A percentile compares a stretch with the other conserved stretches of the same genome.
These are phyloP conservation scores for Agrotis puta DNA, from an alignment of 2,888 invertebrate genomes.

Conservation along the genomic window DNA sequence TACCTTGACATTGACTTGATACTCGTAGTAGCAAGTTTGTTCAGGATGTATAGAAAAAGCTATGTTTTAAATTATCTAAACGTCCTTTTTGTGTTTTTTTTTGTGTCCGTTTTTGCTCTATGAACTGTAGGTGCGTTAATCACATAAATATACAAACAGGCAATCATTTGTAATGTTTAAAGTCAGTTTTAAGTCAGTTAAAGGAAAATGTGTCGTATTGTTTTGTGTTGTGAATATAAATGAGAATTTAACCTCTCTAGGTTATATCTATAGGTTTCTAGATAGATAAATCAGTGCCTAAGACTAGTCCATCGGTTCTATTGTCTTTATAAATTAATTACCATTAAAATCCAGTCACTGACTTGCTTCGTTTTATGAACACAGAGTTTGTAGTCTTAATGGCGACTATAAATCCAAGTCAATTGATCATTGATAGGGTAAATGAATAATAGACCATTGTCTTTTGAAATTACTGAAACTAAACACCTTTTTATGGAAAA, in stretches of 20 bases:
- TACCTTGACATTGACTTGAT: conserved; percentile 14
- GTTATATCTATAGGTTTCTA: not conserved
- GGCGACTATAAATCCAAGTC: conserved; percentile 14
- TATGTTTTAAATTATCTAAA: no score
- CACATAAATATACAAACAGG: no score
- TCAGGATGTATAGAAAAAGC: no score
- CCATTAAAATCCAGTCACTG: not conserved
- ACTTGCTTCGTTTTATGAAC: conserved; percentile 6
- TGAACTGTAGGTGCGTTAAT: no score
- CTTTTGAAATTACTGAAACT: not conserved
- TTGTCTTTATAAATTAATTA: conserved; percentile 10
- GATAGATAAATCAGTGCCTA: not conserved
- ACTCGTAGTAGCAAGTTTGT: no score
- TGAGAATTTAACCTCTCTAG: not conserved
- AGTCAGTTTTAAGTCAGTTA: not conserved
- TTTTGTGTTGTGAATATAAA: not conserved
- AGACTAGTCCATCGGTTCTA: not conserved
- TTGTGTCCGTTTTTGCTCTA: no score
- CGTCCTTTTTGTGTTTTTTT: no score
- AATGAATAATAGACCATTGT: conserved; percentile 25
- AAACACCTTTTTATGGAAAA: conserved; percentile 1
- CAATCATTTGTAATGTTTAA: no score
- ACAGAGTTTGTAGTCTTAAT: not conserved
- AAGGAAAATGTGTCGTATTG: not conserved
- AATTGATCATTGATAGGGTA: conserved; percentile 12